Percentiles rank a stretch among this genome's conserved stretches.
These are phyloP conservation scores for Brachionus plicatilis DNA, from an alignment of 1,140 invertebrate genomes.

Conservation along the genomic window DNA sequence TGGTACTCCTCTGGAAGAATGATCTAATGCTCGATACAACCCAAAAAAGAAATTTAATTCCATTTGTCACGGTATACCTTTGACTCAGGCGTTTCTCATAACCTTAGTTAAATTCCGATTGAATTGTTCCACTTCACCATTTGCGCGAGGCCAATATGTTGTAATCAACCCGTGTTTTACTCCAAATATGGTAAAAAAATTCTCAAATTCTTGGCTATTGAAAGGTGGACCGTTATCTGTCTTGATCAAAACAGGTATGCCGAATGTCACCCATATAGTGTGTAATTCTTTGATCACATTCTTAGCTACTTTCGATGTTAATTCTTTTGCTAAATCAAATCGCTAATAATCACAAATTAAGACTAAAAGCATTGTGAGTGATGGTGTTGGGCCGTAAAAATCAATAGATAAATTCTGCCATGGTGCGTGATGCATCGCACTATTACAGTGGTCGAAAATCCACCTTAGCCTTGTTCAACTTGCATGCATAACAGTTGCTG, in stretches of 20 bases:
- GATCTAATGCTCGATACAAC: slow-evolving; percentile 22
- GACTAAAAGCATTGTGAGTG: slow-evolving; percentile 44
- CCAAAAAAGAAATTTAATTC: not conserved
- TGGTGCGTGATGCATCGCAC: slow-evolving; percentile 41
- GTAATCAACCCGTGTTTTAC: slow-evolving; percentile 42
- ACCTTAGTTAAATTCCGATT: slow-evolving; percentile 30
- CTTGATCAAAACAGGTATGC: slow-evolving; percentile 41
- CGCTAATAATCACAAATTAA: slow-evolving; percentile 46
- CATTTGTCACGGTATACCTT: slow-evolving; percentile 22
- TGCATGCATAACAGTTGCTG: slow-evolving; percentile 42
- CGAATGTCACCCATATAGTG: slow-evolving; percentile 42
- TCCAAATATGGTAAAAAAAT: slow-evolving; percentile 34
- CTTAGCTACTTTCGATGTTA: slow-evolving; percentile 41
- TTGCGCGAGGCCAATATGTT: slow-evolving; percentile 40
- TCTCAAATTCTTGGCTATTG: slow-evolving; percentile 38
- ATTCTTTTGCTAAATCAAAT: slow-evolving; percentile 45
- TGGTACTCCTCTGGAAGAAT: slow-evolving; percentile 18
- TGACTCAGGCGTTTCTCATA: not conserved
- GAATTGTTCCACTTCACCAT: slow-evolving; percentile 41
- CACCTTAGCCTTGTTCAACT: slow-evolving; percentile 40
- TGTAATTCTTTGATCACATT: slow-evolving; percentile 39
- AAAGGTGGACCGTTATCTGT: slow-evolving; percentile 43
- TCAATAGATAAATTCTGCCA: slow-evolving; percentile 45
- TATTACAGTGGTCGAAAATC: slow-evolving; percentile 44
- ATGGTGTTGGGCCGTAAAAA: slow-evolving; percentile 46